Percentiles rank a stretch among this genome's conserved stretches.
These are phyloP conservation scores for Enteromius thamalakanensis DNA, from an alignment of 2,797 vertebrate genomes.

Conservation along the genomic window DNA sequence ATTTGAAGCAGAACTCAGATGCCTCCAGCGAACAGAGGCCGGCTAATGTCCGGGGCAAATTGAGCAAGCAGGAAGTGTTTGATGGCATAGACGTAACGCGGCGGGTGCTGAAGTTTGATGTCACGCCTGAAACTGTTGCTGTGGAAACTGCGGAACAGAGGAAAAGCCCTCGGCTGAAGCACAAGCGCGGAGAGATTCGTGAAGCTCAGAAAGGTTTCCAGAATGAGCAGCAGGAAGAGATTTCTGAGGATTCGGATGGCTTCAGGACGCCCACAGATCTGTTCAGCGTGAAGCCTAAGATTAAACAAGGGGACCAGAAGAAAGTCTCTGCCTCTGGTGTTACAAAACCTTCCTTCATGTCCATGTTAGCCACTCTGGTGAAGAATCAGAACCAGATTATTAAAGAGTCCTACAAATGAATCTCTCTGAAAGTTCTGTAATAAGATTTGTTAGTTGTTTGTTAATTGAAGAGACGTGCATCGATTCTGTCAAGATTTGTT, in stretches of 20 bases:
- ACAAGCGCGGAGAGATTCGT: background rate
- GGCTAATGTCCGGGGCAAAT: background rate
- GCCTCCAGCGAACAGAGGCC: background rate
- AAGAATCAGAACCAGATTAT: conserved; percentile 45
- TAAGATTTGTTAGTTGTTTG: background rate
- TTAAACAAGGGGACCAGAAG: background rate
- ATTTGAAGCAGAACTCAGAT: background rate
- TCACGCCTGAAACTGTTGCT: background rate
- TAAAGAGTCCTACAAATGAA: conserved; percentile 51
- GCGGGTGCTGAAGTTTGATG: conserved; percentile 53
- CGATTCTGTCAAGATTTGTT: background rate
- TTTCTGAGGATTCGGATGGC: background rate
- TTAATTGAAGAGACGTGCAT: background rate
- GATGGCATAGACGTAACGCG: conserved; percentile 23
- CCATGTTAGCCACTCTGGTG: conserved; percentile 40
- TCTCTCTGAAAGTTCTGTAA: no score
- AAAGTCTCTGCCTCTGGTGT: background rate
- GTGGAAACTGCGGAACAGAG: background rate
- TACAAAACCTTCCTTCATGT: conserved; percentile 23
- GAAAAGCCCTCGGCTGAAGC: background rate
- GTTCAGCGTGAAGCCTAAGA: background rate
- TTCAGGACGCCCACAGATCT: conserved; percentile 43
- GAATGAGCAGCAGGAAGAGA: background rate
- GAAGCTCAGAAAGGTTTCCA: background rate
- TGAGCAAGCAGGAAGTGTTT: background rate